Conservation (phyloP, 2,888 invertebrate genomes). For the Noctua pronuba region DNA sequence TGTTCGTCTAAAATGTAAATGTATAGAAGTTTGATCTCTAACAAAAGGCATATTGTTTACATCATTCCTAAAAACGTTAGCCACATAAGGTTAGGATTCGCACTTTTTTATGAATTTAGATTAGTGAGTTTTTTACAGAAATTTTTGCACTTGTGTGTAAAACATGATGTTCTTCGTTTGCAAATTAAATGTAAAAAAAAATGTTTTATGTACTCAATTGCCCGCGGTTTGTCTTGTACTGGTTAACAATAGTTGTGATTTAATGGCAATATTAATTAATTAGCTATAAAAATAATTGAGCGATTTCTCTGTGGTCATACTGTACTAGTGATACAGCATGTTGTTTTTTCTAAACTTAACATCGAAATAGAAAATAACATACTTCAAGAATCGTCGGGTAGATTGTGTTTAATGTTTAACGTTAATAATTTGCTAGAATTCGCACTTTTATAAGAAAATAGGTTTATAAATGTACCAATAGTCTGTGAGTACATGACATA, state of each 20-base stretch:
- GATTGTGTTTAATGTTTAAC: constrained; percentile 23
- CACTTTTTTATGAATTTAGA: constrained; percentile 59
- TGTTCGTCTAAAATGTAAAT: constrained; percentile 48
- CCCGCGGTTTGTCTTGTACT: constrained; percentile 32
- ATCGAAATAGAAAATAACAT: constrained; percentile 38
- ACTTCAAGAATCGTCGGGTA: constrained; percentile 24
- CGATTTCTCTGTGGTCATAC: background rate
- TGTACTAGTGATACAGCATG: background rate
- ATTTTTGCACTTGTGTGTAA: constrained; percentile 23
- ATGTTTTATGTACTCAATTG: constrained; percentile 23
- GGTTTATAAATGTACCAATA: constrained; percentile 36
- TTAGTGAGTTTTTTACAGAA: constrained; percentile 25
- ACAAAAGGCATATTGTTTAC: constrained; percentile 60
- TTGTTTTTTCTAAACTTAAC: constrained; percentile 23
- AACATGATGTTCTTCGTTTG: constrained; percentile 26
- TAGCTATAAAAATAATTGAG: constrained; percentile 26
- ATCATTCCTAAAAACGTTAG: constrained; percentile 66
- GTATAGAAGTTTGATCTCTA: constrained; percentile 65
- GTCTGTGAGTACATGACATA: constrained; percentile 63
- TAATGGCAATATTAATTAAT: constrained; percentile 43
- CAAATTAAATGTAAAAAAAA: constrained; percentile 17
- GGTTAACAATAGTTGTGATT: constrained; percentile 37
- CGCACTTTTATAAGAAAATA: constrained; percentile 61
- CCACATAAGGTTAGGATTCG: constrained; percentile 52
- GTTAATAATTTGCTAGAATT: constrained; percentile 51